Percentiles rank a stretch among this genome's conserved stretches.
Evolutionary conservation across 2,888 invertebrate species (phyloP).

Genomic region (Lymantria monacha): DNA sequence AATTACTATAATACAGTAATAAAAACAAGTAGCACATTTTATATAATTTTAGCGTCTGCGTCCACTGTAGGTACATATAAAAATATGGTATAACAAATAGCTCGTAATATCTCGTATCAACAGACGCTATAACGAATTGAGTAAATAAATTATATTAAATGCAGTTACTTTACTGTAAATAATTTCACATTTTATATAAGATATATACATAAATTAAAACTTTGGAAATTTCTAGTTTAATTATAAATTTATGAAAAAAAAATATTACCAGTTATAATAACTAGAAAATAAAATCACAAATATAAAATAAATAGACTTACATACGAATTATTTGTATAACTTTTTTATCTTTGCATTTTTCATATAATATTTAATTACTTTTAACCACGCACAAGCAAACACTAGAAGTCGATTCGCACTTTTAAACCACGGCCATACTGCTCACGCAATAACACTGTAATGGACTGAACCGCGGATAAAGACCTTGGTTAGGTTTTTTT

Average conservation of each 20-base stretch:
- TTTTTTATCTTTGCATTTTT: conserved; percentile 3
- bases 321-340: neutral
- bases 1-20: too few species aligned
- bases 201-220: too few species aligned
- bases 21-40: too few species aligned
- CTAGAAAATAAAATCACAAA: neutral
- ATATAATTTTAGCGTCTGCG: too few species aligned
- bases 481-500: conserved; percentile 42
- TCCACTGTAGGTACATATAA: too few species aligned
- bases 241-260: too few species aligned
- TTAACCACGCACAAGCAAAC: neutral
- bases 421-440: conserved; percentile 25
- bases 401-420: neutral
- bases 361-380: neutral
- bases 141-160: neutral
- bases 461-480: conserved; percentile 26
- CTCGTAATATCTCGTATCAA: neutral
- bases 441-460: conserved; percentile 31
- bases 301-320: neutral
- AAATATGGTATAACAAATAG: too few species aligned
- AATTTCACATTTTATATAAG: neutral
- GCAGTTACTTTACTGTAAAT: neutral
- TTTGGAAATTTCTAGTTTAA: too few species aligned
- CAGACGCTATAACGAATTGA: neutral
- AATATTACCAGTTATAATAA: too few species aligned